These are phyloP conservation scores for Myiotriccus ornatus DNA, from an alignment of 2,797 vertebrate species.

Conservation along the genomic window DNA sequence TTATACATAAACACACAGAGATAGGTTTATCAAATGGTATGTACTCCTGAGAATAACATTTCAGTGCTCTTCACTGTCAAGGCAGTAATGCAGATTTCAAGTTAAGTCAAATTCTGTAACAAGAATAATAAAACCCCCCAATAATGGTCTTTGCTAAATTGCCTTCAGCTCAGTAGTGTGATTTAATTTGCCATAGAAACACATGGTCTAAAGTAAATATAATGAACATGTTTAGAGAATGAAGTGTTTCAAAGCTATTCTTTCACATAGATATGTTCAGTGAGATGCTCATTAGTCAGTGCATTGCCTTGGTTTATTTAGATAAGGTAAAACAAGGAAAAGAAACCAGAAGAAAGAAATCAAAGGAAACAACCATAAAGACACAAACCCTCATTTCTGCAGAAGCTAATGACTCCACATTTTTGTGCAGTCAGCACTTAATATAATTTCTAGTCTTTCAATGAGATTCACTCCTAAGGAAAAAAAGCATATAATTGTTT, in stretches of 20 bases:
- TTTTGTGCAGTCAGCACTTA: slow-evolving; percentile 46
- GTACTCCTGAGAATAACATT: neutral
- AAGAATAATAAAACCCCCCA: neutral
- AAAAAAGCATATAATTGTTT: neutral
- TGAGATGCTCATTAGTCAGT: neutral
- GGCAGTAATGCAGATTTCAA: neutral
- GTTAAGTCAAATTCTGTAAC: neutral
- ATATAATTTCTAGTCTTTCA: slow-evolving; percentile 38
- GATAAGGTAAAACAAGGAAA: slow-evolving; percentile 33
- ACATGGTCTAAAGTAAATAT: neutral
- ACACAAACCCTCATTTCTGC: neutral
- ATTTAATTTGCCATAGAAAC: slow-evolving; percentile 21
- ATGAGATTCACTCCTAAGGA: neutral
- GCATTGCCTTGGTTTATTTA: neutral
- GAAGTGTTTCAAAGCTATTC: neutral
- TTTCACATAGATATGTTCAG: neutral
- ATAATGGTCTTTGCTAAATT: neutral
- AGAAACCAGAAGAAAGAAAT: neutral
- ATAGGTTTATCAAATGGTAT: neutral
- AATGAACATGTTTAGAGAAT: neutral
- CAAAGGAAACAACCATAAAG: neutral
- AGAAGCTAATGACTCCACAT: slow-evolving; percentile 16
- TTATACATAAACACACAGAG: neutral
- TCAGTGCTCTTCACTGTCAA: neutral
- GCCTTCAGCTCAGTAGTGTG: neutral